phyloP scores from a whole-genome alignment of 2,113 vertebrate genomes.

The Deroptyus accipitrinus region DNA sequence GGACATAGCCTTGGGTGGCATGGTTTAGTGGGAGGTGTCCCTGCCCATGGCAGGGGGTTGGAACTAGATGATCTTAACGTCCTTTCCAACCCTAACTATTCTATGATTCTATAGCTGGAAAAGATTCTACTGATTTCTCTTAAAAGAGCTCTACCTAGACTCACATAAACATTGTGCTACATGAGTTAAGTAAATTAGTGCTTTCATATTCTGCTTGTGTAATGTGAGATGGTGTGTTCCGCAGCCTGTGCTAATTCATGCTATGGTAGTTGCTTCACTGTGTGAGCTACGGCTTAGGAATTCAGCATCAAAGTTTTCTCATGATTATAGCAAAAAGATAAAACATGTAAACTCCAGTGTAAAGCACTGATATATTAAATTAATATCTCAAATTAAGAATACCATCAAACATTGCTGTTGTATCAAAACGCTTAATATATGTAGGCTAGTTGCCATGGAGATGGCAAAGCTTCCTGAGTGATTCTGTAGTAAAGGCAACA shows the following conservation, averaged over 20 bases:
- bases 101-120: neutral
- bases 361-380: neutral
- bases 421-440: neutral
- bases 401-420: neutral
- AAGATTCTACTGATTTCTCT: neutral
- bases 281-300: neutral
- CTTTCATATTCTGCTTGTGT: neutral
- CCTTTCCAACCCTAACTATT: too few relatives aligned
- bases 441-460: conserved; percentile 23
- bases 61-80: too few relatives aligned
- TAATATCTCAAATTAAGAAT: neutral
- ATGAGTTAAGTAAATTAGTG: neutral
- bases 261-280: neutral
- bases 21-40: too few relatives aligned
- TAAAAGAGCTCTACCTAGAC: neutral
- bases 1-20: too few relatives aligned
- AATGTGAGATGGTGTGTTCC: neutral
- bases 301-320: neutral
- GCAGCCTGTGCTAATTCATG: neutral
- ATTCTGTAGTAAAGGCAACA: neutral
- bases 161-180: neutral
- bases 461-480: conserved; percentile 6
- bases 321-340: neutral
- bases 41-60: too few relatives aligned
- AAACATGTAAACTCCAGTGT: neutral